Conservation (phyloP, 2,888 invertebrate species). For the Allygus modestus region DNA sequence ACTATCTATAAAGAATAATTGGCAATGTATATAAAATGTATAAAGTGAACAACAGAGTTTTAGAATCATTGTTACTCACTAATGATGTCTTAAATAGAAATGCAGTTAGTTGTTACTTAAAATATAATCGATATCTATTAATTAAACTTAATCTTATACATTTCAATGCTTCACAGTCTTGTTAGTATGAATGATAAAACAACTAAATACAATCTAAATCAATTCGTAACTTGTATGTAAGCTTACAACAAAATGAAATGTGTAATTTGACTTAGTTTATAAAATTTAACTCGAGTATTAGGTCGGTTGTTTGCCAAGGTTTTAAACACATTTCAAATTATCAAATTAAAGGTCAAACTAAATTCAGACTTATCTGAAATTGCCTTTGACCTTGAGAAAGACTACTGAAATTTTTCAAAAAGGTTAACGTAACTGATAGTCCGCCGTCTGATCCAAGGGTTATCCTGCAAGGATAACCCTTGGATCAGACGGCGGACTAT, state of each 20-base stretch:
- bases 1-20: background rate
- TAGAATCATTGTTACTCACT: background rate
- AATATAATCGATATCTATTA: background rate
- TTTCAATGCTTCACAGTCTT: conserved; percentile 1
- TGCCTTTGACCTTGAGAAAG: no score
- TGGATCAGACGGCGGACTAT: no score
- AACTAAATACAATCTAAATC: background rate
- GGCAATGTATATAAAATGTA: background rate
- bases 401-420: no score
- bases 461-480: no score
- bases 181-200: background rate
- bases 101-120: conserved; percentile 7
- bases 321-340: no score
- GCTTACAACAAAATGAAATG: background rate
- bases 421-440: no score
- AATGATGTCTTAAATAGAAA: background rate
- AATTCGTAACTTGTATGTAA: background rate
- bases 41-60: background rate
- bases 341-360: no score
- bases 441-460: no score
- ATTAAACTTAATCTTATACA: background rate
- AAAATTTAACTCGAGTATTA: no score
- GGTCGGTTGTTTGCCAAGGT: no score
- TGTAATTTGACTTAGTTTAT: no score
- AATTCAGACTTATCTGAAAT: no score